Percentiles rank a stretch among this genome's conserved stretches.
Conservation (phyloP, 92 coral and sea anemone species). For the Palythoa heliodiscus region DNA sequence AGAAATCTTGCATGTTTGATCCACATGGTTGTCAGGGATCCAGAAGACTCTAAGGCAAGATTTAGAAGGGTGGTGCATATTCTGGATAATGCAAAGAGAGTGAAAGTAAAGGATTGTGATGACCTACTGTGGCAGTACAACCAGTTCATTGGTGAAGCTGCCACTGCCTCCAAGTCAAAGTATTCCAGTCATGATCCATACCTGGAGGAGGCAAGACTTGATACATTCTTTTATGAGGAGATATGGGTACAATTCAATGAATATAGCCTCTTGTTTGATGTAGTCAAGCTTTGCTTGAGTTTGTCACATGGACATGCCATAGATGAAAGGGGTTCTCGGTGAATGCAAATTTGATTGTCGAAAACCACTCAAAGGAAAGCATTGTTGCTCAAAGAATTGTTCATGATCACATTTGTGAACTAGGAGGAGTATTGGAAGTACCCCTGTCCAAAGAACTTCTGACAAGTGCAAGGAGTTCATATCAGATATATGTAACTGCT, state of each 20-base stretch:
- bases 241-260: background rate
- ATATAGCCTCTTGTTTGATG: background rate
- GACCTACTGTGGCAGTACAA: conserved; percentile 11
- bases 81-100: conserved; percentile 27
- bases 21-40: conserved; percentile 22
- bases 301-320: conserved; percentile 18
- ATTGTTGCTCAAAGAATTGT: conserved; percentile 7
- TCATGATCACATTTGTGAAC: conserved; percentile 27
- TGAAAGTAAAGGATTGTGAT: conserved; percentile 23
- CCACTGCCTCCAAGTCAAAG: conserved; percentile 13
- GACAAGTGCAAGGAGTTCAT: background rate
- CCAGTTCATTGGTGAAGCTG: conserved; percentile 1
- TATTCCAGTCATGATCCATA: conserved; percentile 6
- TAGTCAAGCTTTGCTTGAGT: too few relatives aligned
- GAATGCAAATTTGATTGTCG: background rate
- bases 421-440: conserved; percentile 8
- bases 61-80: conserved; percentile 18
- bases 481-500: background rate
- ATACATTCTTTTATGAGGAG: background rate
- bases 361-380: conserved; percentile 12
- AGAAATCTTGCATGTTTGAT: conserved; percentile 26
- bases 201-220: conserved; percentile 16
- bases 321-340: too few relatives aligned
- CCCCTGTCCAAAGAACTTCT: conserved; percentile 25
- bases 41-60: conserved; percentile 31